Conservation (phyloP, 2,888 invertebrate species). For the Pterostichus madidus region DNA sequence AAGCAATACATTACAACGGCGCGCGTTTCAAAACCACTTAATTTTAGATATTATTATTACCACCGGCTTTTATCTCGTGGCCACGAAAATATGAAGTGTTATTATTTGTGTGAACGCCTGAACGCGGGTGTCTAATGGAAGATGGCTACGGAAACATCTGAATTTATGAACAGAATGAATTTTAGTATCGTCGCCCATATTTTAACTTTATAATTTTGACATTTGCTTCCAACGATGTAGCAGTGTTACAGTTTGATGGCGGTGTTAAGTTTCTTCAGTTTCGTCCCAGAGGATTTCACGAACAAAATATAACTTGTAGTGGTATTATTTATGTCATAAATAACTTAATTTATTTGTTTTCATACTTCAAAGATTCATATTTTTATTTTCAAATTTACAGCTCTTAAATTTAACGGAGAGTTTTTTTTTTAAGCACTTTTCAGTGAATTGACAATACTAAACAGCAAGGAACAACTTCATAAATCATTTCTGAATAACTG, state of each 20-base stretch:
- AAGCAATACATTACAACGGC: slow-evolving; percentile 58
- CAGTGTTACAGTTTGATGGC: slow-evolving; percentile 39
- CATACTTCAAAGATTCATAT: slow-evolving; percentile 12
- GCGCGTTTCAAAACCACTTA: slow-evolving; percentile 63
- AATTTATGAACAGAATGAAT: slow-evolving; percentile 63
- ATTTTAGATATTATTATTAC: slow-evolving; percentile 67
- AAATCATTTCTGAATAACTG: too few relatives aligned
- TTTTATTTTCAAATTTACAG: slow-evolving; percentile 10
- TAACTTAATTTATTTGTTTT: slow-evolving; percentile 34
- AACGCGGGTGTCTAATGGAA: slow-evolving; percentile 48
- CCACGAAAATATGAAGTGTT: slow-evolving; percentile 64
- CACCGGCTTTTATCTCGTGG: slow-evolving; percentile 53
- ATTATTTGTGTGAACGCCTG: slow-evolving; percentile 60
- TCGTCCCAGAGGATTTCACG: not conserved
- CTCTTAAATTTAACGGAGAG: not conserved
- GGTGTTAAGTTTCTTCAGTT: slow-evolving; percentile 34
- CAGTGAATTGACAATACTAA: too few relatives aligned
- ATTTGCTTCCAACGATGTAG: slow-evolving; percentile 32
- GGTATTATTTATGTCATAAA: not conserved
- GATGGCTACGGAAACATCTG: slow-evolving; percentile 58
- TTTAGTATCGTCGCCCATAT: slow-evolving; percentile 46
- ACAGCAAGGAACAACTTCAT: too few relatives aligned
- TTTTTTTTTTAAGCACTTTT: too few relatives aligned
- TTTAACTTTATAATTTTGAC: slow-evolving; percentile 65
- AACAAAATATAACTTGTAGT: slow-evolving; percentile 27